phyloP scores from a whole-genome alignment of 2,888 invertebrate species.

The Luffia ferchaultella region DNA sequence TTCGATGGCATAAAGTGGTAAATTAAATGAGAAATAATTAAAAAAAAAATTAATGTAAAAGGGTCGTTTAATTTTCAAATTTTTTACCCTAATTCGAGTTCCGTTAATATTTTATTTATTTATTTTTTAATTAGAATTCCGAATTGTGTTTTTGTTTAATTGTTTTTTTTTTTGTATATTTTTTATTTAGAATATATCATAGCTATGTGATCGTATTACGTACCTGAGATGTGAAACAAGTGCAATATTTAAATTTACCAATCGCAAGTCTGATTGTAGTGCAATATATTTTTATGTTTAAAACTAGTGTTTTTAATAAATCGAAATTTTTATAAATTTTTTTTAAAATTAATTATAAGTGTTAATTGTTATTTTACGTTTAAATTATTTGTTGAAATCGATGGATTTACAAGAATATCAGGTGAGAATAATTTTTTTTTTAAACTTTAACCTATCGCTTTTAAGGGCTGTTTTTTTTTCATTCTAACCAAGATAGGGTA shows the following conservation, averaged over 20 bases:
- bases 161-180: no score
- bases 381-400: slow-evolving; percentile 20
- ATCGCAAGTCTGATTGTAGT: slow-evolving; percentile 18
- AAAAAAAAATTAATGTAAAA: no score
- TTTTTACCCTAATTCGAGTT: no score
- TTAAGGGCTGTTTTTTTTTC: no score
- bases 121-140: no score
- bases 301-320: slow-evolving; percentile 14
- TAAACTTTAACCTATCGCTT: no score
- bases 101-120: no score
- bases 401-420: slow-evolving; percentile 59
- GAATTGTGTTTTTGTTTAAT: no score
- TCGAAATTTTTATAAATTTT: background rate
- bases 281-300: slow-evolving; percentile 22
- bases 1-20: no score
- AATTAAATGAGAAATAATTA: no score
- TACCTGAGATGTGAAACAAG: slow-evolving; percentile 20
- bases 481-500: no score
- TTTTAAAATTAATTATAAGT: slow-evolving; percentile 11
- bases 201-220: slow-evolving; percentile 3
- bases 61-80: no score
- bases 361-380: slow-evolving; percentile 15
- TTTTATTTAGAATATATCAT: background rate
- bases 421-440: slow-evolving; percentile 29
- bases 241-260: slow-evolving; percentile 38